Evolutionary conservation across 2,113 vertebrate genomes (phyloP), one percentile per base, ranked within the genome.

Genomic region (Azemiops feae): DNA sequence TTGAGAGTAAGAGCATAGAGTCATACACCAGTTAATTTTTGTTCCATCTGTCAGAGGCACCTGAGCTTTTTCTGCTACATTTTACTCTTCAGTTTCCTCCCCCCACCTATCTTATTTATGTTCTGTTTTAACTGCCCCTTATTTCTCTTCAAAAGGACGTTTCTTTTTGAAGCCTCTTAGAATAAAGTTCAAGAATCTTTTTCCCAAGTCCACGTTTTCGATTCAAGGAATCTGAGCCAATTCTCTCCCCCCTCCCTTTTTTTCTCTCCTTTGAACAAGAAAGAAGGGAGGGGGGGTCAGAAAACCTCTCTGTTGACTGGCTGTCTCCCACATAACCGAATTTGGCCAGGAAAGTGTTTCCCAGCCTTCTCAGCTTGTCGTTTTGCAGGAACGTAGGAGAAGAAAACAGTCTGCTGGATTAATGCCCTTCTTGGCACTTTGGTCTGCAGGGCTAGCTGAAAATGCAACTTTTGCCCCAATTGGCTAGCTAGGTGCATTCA

Each of bases 401-500:
- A 93, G 53, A 93, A 94, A 95, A 93, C 39, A 92, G 92, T 90
- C 92, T 93, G 95, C 90, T 93, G 55, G 94, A 93, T 97, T 93
- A 96, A 94, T 95, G 95, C 93, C 94, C 88, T 92, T 95, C 93
- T 95, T 93, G 58, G 94, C 87, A 93, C 94, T 95, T 95, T 95
- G 96, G 95, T 96, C 96, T 96, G 97, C 94, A 43, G 95, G 96
- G 95, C 94, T 93, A 64, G 95, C 95, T 95, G 96, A 97, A 98
- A 97, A 98, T 94, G 96, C 97, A 97, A 98, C 97, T 98, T 98
- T 98, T 98, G 98, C 97, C 98, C 92, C 98, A 96, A 98, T 98
- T 98, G 98, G 98, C 98, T 98, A 97, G 94, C 97, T 98, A 98
- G 98, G 98, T 99, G 98, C 99, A 99, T 99, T 98, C 98, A 90